phyloP scores from a whole-genome alignment of 2,113 vertebrate genomes.

The Percopsis transmontana region DNA sequence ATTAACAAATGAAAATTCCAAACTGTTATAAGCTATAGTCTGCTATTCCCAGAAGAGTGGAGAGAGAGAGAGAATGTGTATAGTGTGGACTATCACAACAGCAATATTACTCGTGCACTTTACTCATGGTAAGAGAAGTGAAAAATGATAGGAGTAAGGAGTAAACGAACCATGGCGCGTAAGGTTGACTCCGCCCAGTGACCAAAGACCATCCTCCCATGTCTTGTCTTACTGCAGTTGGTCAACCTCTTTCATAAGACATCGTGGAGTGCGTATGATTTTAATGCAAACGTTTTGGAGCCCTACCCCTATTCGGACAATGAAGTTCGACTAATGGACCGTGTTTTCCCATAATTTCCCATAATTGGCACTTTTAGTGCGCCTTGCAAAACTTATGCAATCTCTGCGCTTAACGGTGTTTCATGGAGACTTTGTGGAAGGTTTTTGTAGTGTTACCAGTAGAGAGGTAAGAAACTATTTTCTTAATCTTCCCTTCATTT shows the following conservation, averaged over 20 bases:
- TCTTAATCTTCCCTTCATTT: neutral
- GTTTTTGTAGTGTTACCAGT: slow-evolving; percentile 18
- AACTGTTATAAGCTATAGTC: too few species aligned
- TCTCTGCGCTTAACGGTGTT: slow-evolving; percentile 7
- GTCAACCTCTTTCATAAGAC: slow-evolving; percentile 55
- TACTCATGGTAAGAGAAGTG: neutral
- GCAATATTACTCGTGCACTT: too few species aligned
- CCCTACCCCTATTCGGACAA: too few species aligned
- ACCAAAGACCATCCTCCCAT: slow-evolving; percentile 70
- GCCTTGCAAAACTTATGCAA: too few species aligned
- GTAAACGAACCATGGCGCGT: neutral
- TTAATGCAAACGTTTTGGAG: neutral
- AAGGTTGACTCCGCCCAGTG: slow-evolving; percentile 71
- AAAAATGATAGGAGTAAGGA: neutral
- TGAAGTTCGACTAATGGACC: too few species aligned
- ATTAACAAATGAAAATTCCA: too few species aligned
- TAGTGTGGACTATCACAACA: too few species aligned
- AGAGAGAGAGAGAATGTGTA: too few species aligned
- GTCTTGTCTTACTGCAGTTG: slow-evolving; percentile 70
- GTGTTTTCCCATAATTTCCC: too few species aligned
- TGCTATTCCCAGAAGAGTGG: too few species aligned
- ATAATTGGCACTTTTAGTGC: too few species aligned
- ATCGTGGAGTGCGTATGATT: neutral
- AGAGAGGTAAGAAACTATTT: slow-evolving; percentile 48
- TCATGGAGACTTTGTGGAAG: slow-evolving; percentile 56